Percentiles rank a stretch among this genome's conserved stretches.
Conservation (phyloP, 2,113 vertebrate genomes). For the Oplegnathus fasciatus region DNA sequence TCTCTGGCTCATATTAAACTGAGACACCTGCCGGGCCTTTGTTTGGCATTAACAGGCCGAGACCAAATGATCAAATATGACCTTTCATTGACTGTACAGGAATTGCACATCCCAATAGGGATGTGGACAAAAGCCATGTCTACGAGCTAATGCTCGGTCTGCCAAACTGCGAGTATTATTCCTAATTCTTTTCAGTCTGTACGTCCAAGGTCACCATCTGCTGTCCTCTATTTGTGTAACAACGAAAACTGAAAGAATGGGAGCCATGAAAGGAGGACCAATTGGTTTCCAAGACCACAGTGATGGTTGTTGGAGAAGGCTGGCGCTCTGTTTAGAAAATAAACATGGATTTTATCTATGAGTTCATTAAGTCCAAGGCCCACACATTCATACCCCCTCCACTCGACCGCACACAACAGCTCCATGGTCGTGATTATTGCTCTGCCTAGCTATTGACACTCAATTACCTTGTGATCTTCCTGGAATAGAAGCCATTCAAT, state of each 20-base stretch:
- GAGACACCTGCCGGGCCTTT: conserved; percentile 64
- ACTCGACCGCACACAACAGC: conserved; percentile 14
- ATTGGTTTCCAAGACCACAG: conserved; percentile 47
- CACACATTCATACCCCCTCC: not conserved
- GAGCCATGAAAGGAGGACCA: conserved; percentile 27
- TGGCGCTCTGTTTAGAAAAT: conserved; percentile 45
- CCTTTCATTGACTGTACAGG: conserved; percentile 49
- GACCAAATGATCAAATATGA: conserved; percentile 64
- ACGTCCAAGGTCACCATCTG: conserved; percentile 77
- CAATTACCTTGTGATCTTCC: conserved; percentile 58
- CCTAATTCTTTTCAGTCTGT: conserved; percentile 51
- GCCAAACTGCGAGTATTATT: conserved; percentile 59
- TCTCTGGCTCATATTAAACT: conserved; percentile 41
- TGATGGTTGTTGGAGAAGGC: conserved; percentile 22
- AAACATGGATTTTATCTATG: conserved; percentile 57
- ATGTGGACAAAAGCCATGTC: conserved; percentile 53
- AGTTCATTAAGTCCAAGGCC: conserved; percentile 64
- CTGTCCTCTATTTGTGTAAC: conserved; percentile 40
- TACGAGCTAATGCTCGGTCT: conserved; percentile 40
- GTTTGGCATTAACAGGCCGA: conserved; percentile 59
- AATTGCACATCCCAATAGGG: conserved; percentile 6
- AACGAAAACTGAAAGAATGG: conserved; percentile 40
- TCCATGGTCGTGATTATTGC: conserved; percentile 49
- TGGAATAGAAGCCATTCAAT: conserved; percentile 34
- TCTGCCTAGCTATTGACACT: conserved; percentile 57